Percentiles rank a stretch among this genome's conserved stretches.
phyloP scores from a whole-genome alignment of 2,113 vertebrate genomes.

The Barbus barbus region DNA sequence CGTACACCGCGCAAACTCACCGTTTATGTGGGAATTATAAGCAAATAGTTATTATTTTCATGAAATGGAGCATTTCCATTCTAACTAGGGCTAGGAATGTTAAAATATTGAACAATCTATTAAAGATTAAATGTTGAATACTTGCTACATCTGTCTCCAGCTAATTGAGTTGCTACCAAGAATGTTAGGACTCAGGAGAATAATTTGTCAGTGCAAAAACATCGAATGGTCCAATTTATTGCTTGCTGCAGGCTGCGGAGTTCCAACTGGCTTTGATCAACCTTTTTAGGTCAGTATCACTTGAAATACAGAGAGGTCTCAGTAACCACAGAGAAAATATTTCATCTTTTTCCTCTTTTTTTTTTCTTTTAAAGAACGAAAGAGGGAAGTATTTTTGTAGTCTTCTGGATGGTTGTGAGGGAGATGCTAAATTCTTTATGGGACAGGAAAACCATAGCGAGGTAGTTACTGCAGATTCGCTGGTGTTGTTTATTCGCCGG shows the following conservation, averaged over 20 bases:
- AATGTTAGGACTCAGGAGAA: conserved; percentile 84
- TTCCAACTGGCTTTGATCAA: conserved; percentile 93
- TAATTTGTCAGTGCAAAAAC: conserved; percentile 93
- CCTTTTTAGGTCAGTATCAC: conserved; percentile 95
- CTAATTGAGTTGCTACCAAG: conserved; percentile 89
- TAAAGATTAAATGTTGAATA: conserved; percentile 78
- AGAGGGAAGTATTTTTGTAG: conserved; percentile 69
- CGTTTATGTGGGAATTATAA: conserved; percentile 71
- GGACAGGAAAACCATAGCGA: conserved; percentile 69
- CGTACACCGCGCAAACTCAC: conserved; percentile 66
- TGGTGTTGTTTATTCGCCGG: conserved; percentile 65
- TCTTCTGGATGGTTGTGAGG: conserved; percentile 64
- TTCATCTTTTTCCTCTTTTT: conserved; percentile 63
- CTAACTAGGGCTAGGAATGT: conserved; percentile 68
- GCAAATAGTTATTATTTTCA: conserved; percentile 77
- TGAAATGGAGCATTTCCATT: conserved; percentile 66
- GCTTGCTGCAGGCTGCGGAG: conserved; percentile 87
- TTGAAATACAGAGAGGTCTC: conserved; percentile 78
- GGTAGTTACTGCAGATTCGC: conserved; percentile 55
- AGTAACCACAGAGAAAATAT: conserved; percentile 72
- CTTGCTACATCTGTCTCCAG: conserved; percentile 78
- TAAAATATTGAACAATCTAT: conserved; percentile 81
- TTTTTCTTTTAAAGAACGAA: conserved; percentile 64
- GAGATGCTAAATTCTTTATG: conserved; percentile 71
- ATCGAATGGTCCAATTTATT: conserved; percentile 95